Percentiles rank a stretch among this genome's conserved stretches.
phyloP scores from a whole-genome alignment of 2,113 vertebrate species.

The Verasper variegatus region DNA sequence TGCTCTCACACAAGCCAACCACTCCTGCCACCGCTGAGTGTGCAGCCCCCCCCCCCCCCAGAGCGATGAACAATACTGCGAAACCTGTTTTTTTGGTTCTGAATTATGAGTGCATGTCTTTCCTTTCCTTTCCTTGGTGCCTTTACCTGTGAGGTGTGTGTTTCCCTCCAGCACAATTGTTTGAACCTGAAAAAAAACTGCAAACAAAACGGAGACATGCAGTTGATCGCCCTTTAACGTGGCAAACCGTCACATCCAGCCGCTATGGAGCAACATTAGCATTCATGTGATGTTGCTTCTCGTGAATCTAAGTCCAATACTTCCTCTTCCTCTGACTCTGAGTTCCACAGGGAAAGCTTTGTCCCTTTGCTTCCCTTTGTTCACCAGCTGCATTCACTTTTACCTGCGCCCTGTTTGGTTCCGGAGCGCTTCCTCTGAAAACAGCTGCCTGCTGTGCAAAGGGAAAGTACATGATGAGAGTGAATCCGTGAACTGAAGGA shows the following conservation, averaged over 20 bases:
- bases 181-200: neutral
- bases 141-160: neutral
- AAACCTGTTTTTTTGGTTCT: too few species aligned
- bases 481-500: neutral
- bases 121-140: neutral
- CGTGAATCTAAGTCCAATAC: neutral
- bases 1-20: too few species aligned
- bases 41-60: too few species aligned
- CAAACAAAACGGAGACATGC: too few species aligned
- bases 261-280: neutral
- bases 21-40: too few species aligned
- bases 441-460: neutral
- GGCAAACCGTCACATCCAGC: neutral
- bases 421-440: neutral
- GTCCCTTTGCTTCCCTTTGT: neutral
- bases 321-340: neutral
- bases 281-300: neutral
- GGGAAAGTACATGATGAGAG: neutral
- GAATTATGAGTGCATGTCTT: neutral
- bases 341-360: neutral
- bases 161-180: neutral
- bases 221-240: neutral
- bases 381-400: neutral
- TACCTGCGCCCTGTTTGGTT: neutral
- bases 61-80: too few species aligned